Evolutionary conservation across 2,888 invertebrate species (phyloP), one percentile per base, ranked within the genome.

Genomic region (Agrochola circellaris): DNA sequence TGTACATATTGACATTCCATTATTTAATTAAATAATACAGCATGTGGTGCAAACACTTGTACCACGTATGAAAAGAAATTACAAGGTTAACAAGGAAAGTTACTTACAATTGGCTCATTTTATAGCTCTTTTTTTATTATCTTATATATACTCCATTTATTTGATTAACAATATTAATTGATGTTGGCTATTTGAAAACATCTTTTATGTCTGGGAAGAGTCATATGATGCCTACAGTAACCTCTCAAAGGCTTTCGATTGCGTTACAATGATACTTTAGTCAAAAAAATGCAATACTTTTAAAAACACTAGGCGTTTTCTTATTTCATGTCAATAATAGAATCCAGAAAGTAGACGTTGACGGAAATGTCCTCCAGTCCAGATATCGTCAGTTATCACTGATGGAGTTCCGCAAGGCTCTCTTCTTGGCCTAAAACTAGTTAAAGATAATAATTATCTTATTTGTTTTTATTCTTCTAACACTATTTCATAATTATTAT

Each of bases 1-100:
- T 82, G 82, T 15, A 42, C 26, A 70, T 69, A 83, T 70, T 82
- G 61, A 79, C 75, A 75, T 74, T 62, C 38, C 61, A 66, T 62
- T 75, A 68, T 60, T 70, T 56, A 71, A 83, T 67, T 51, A 66
- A 51, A 69, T 61, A 15, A 30, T 6, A 13, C 17, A 56, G 62
- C 30, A 67, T 67, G 51, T 79, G 34, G 5, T 26, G 11, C 38
- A 9, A 26, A 56, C 79, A 74, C 56, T 78, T 70, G 75, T 15
- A 48, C 30, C 54, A 76, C 65, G 56, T 69, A 75, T 42, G 67
- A 30, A 54, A 68, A 62, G 23, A 62, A 51, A 51, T 56, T 51
- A 60, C 81, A 78, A 64, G 56, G 78, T 80, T 48, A 61, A 23
- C 15, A 67, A 42, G 30, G 54, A 58, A 51, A 26, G 42, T 68